These are phyloP conservation scores for Trachymyrmex cornetzi DNA, from an alignment of 1,140 invertebrate genomes.

Conservation along the genomic window DNA sequence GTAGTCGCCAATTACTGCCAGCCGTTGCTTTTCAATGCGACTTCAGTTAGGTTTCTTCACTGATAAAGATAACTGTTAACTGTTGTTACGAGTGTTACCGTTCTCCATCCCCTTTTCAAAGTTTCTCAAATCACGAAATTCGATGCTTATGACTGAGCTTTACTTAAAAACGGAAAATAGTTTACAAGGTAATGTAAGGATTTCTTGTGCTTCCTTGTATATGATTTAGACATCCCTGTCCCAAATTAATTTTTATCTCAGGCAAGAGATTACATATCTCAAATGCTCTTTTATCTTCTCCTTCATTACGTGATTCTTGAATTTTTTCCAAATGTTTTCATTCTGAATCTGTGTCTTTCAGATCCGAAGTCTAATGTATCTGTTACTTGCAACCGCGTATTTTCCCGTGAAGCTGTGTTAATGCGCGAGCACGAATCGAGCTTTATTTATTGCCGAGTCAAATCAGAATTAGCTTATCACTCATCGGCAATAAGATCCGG, in stretches of 20 bases:
- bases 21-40: not conserved
- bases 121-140: not conserved
- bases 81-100: not conserved
- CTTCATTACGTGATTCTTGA: no score
- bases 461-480: conserved; percentile 30
- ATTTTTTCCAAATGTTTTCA: not conserved
- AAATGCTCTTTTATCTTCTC: not conserved
- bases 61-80: no score
- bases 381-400: not conserved
- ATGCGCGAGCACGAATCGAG: not conserved
- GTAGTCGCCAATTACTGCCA: not conserved
- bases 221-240: not conserved
- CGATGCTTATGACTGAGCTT: not conserved
- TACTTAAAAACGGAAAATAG: no score
- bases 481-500: conserved; percentile 20
- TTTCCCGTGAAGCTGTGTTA: conserved; percentile 9
- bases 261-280: no score
- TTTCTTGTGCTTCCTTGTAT: not conserved
- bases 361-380: not conserved
- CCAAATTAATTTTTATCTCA: not conserved
- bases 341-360: not conserved
- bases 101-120: not conserved
- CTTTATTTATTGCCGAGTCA: not conserved
- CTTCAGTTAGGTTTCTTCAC: not conserved
- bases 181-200: no score